A percentile compares a stretch with the other conserved stretches of the same genome.
Conservation (phyloP, 1,140 invertebrate species). For the Cydia splendana region DNA sequence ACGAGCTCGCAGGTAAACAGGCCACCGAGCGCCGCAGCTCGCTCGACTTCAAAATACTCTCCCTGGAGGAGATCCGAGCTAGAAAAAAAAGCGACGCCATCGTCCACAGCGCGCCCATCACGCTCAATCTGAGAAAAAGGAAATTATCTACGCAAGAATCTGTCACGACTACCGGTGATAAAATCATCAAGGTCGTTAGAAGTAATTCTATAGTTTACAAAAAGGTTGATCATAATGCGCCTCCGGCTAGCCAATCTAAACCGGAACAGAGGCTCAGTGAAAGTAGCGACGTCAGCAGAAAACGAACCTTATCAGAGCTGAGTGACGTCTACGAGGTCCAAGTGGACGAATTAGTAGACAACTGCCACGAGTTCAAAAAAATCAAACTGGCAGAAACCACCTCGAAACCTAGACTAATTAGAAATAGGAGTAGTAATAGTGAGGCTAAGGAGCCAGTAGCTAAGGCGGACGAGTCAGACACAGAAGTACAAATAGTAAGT, state of each 20-base stretch:
- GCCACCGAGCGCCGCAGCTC: slow-evolving; percentile 47
- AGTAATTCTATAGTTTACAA: slow-evolving; percentile 75
- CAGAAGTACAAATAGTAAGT: slow-evolving; percentile 68
- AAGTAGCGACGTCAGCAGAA: slow-evolving; percentile 48
- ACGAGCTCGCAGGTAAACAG: slow-evolving; percentile 62
- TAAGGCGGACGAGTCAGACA: slow-evolving; percentile 60
- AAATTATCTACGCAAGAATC: slow-evolving; percentile 69
- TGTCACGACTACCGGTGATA: slow-evolving; percentile 65
- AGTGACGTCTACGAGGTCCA: slow-evolving; percentile 66
- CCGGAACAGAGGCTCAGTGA: slow-evolving; percentile 50
- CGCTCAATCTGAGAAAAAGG: slow-evolving; percentile 63
- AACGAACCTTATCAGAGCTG: slow-evolving; percentile 64
- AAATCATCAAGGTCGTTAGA: slow-evolving; percentile 71
- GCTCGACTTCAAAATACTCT: slow-evolving; percentile 69
- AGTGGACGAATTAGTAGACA: slow-evolving; percentile 67
- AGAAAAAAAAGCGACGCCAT: slow-evolving; percentile 60
- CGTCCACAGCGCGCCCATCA: slow-evolving; percentile 58
- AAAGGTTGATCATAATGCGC: slow-evolving; percentile 59
- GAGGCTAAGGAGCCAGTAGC: slow-evolving; percentile 37
- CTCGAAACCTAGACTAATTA: slow-evolving; percentile 63
- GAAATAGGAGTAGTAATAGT: slow-evolving; percentile 54
- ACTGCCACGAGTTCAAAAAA: slow-evolving; percentile 70
- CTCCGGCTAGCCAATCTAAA: slow-evolving; percentile 46
- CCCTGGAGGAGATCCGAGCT: slow-evolving; percentile 68
- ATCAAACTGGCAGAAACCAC: slow-evolving; percentile 64